Percentiles rank a stretch among this genome's conserved stretches.
phyloP scores from a whole-genome alignment of 2,113 vertebrate species.

The Camelus bactrianus region DNA sequence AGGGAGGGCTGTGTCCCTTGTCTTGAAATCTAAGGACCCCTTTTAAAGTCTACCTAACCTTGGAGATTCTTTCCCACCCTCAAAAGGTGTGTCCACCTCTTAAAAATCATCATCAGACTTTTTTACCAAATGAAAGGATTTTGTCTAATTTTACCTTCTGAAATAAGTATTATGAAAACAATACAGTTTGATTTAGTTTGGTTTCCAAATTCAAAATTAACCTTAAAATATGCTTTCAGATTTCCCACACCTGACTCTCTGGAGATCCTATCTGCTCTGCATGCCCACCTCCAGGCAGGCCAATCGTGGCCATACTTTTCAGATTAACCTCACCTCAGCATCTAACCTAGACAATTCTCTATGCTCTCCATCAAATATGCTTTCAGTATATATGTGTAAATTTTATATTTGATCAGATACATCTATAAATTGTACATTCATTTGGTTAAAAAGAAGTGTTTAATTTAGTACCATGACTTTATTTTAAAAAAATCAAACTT shows the following conservation, averaged over 20 bases:
- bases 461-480: not conserved
- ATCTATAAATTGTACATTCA: not conserved
- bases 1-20: not conserved
- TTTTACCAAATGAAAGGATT: not conserved
- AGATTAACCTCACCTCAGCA: not conserved
- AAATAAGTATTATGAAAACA: constrained; percentile 12
- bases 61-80: not conserved
- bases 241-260: not conserved
- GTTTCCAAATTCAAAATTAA: not conserved
- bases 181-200: not conserved
- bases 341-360: not conserved
- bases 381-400: not conserved
- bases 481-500: constrained; percentile 9
- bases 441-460: constrained; percentile 17
- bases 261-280: not conserved
- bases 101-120: not conserved
- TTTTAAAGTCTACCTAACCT: not conserved
- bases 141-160: not conserved
- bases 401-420: not conserved
- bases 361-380: not conserved
- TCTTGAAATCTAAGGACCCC: not conserved
- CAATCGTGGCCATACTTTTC: not conserved
- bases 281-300: fast-evolving
- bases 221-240: constrained; percentile 19
- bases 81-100: not conserved